These are phyloP conservation scores for Drosophila mauritiana DNA, from an alignment of 1,140 invertebrate genomes.

Conservation along the genomic window DNA sequence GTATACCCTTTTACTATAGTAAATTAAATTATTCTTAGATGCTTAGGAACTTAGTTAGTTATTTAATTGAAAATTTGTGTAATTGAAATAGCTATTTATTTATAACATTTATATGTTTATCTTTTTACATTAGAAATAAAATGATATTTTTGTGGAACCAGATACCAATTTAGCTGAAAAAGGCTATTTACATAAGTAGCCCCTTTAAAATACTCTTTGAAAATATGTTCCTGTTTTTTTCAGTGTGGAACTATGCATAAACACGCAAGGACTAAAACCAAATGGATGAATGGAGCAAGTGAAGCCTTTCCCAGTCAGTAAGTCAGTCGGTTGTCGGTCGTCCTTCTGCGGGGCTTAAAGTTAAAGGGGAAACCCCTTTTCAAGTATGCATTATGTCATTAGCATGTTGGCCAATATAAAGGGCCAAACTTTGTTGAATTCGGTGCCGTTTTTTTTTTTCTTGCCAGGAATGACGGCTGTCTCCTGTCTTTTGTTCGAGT, in stretches of 20 bases:
- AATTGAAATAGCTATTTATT: background rate
- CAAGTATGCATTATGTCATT: constrained; percentile 83
- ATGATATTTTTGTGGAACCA: background rate
- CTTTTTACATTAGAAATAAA: background rate
- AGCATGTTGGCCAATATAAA: constrained; percentile 79
- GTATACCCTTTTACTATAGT: constrained; percentile 4
- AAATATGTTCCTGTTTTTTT: constrained; percentile 4
- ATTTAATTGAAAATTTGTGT: no score
- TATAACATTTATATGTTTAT: background rate
- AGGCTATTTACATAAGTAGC: constrained; percentile 1
- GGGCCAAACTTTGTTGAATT: constrained; percentile 58
- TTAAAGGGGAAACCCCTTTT: constrained; percentile 46
- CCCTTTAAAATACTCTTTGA: background rate
- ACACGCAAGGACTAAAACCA: constrained; percentile 64
- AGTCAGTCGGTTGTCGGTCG: constrained; percentile 25
- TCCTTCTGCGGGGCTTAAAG: constrained; percentile 1
- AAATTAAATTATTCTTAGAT: no score
- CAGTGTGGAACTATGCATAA: constrained; percentile 35
- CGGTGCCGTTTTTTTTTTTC: constrained; percentile 4
- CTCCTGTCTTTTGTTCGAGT: constrained; percentile 22
- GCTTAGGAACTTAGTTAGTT: no score
- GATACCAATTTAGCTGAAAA: no score
- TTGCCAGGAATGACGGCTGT: constrained; percentile 18
- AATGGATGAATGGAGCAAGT: constrained; percentile 17
- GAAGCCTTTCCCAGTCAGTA: constrained; percentile 47